Evolutionary conservation across 1,140 invertebrate genomes (phyloP).

Genomic region (Homalodisca vitripennis): DNA sequence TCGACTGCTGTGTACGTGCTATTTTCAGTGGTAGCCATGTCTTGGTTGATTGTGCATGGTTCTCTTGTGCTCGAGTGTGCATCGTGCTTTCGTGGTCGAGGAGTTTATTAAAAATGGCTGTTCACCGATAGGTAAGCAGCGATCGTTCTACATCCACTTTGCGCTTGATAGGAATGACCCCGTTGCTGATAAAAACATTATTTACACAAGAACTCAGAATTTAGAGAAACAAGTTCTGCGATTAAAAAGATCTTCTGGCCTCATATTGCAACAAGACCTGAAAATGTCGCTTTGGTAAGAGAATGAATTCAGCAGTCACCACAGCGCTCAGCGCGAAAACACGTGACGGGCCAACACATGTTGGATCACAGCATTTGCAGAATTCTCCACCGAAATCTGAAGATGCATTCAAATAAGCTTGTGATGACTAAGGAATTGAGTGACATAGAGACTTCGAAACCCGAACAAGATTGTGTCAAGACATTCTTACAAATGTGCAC

Average conservation of each 20-base stretch:
- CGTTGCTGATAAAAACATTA: slow-evolving; percentile 31
- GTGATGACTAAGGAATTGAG: too few relatives aligned
- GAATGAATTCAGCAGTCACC: too few relatives aligned
- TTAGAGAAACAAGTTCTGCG: slow-evolving; percentile 34
- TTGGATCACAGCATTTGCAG: too few relatives aligned
- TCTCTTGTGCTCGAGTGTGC: too few relatives aligned
- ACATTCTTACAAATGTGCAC: too few relatives aligned
- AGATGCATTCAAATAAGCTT: too few relatives aligned
- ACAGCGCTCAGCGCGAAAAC: too few relatives aligned
- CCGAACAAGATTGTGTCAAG: too few relatives aligned
- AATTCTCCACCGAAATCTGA: too few relatives aligned
- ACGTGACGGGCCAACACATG: too few relatives aligned
- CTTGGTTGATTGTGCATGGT: slow-evolving; percentile 34
- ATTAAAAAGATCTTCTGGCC: slow-evolving; percentile 32
- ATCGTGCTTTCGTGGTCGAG: slow-evolving; percentile 37
- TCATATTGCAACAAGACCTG: slow-evolving; percentile 27
- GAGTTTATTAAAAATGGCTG: slow-evolving; percentile 36
- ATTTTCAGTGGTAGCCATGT: slow-evolving; percentile 35
- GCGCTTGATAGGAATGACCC: slow-evolving; percentile 32
- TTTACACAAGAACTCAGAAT: slow-evolving; percentile 33
- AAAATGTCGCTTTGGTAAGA: slow-evolving; percentile 35
- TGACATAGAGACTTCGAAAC: too few relatives aligned
- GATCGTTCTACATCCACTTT: slow-evolving; percentile 27
- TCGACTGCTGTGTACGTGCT: slow-evolving; percentile 6
- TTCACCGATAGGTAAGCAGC: slow-evolving; percentile 32